Conservation (phyloP, 2,888 invertebrate species). For the Amiota communis region DNA sequence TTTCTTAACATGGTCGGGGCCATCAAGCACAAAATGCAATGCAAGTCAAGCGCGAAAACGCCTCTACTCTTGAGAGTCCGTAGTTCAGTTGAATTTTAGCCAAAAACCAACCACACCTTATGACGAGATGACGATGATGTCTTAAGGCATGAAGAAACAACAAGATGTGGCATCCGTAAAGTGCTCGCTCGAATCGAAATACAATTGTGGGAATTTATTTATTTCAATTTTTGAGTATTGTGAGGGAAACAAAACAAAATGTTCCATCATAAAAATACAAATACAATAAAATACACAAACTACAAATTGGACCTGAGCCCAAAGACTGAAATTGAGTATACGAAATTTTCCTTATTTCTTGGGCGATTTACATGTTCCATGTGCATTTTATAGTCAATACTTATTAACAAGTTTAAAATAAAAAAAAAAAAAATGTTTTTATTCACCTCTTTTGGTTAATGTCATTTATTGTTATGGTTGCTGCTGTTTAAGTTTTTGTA, state of each 20-base stretch:
- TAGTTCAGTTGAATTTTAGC: not conserved
- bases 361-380: not conserved
- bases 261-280: not conserved
- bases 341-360: not conserved
- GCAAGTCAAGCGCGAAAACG: not conserved
- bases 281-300: not conserved
- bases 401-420: slow-evolving; percentile 60
- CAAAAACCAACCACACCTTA: slow-evolving; percentile 14
- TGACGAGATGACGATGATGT: not conserved
- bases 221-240: not conserved
- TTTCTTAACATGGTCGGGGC: slow-evolving; percentile 4
- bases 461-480: slow-evolving; percentile 24
- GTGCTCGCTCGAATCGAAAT: not conserved
- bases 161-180: not conserved
- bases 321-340: not conserved
- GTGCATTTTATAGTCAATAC: slow-evolving; percentile 29
- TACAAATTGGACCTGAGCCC: not conserved
- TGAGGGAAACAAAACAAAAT: not conserved
- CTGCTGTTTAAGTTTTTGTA: not conserved
- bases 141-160: not conserved
- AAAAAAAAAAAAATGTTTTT: slow-evolving; percentile 56
- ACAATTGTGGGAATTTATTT: slow-evolving; percentile 6
- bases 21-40: not conserved
- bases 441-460: slow-evolving; percentile 60
- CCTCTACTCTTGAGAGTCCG: not conserved